phyloP scores from a whole-genome alignment of 2,888 invertebrate species.

The Chromoteleia sp. region DNA sequence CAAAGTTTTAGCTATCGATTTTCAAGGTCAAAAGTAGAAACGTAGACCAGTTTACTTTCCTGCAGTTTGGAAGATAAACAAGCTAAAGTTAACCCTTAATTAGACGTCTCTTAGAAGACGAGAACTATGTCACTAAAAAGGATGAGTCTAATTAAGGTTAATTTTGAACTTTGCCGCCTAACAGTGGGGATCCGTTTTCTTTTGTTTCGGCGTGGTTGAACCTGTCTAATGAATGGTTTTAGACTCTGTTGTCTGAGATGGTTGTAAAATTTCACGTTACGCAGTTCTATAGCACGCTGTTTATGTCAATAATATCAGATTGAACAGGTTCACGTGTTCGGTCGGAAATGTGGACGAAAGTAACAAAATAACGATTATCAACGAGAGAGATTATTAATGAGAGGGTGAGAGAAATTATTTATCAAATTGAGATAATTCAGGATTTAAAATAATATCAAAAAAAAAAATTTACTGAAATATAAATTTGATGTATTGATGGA shows the following conservation, averaged over 20 bases:
- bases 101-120: conserved; percentile 32
- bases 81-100: conserved; percentile 37
- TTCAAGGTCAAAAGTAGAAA: conserved; percentile 21
- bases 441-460: too few species aligned
- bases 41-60: background rate
- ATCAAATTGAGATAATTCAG: too few species aligned
- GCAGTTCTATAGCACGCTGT: too few species aligned
- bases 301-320: too few species aligned
- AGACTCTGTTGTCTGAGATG: background rate
- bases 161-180: conserved; percentile 47
- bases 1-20: conserved; percentile 5
- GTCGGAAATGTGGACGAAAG: too few species aligned
- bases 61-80: conserved; percentile 26
- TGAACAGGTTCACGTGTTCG: too few species aligned
- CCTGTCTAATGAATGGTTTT: conserved; percentile 12
- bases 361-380: too few species aligned
- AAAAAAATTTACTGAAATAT: too few species aligned
- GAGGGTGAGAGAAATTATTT: too few species aligned
- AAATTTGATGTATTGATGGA: too few species aligned
- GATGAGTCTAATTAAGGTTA: conserved; percentile 52
- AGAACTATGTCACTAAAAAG: conserved; percentile 44
- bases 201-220: conserved; percentile 19
- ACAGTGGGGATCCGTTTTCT: conserved; percentile 23
- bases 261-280: background rate
- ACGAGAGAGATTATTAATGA: too few species aligned